Base-by-base conservation (phyloP, 2,797 vertebrate genomes). In the Sebastes trivittatus region DNA sequence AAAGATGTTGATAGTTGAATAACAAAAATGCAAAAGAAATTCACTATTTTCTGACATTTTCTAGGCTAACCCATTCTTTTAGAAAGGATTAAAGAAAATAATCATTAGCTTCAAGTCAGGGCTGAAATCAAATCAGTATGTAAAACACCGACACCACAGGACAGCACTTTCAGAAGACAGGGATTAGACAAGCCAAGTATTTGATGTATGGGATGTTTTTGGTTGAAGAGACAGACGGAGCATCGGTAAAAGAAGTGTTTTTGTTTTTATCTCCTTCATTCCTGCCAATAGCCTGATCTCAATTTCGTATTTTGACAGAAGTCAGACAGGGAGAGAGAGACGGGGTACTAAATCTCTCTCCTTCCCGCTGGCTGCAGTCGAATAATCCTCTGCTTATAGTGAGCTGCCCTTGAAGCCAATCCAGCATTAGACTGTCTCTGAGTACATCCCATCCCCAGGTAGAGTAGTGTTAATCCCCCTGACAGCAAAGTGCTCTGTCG, bases 361-460 rank as follows among this genome's bases (percentile, higher is more conserved):
- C 81, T 86, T 86, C 79, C 89, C 52, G 72, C 85, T 85, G 93
- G 89, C 90, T 92, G 81, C 81, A 82, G 84, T 86, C 30, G n/a
- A 88, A 90, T 93, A 92, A 93, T 93, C 92, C 92, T 88, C 86
- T 87, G 85, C 87, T 93, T 85, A 90, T 78, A 84, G 91, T 54
- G 80, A 88, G 82, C 88, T 92, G 91, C 88, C 92, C 92, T 91
- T 89, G 89, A 91, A 92, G 92, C 78, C 89, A 80, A 89, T 88
- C 88, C 89, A 90, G 89, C 78, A 90, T 90, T 88, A 89, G 89
- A 88, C 87, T 83, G 86, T 87, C 86, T 80, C 91, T 66, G 87
- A 92, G 90, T 91, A 88, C 89, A 92, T 88, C 88, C 87, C 87
- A 88, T 89, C 89, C 92, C 69, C 93, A 90, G 92, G 92, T 91